A percentile compares a stretch with the other conserved stretches of the same genome.
These are phyloP conservation scores for Hydrolagus colliei DNA, from an alignment of 2,797 vertebrate species.

Conservation along the genomic window DNA sequence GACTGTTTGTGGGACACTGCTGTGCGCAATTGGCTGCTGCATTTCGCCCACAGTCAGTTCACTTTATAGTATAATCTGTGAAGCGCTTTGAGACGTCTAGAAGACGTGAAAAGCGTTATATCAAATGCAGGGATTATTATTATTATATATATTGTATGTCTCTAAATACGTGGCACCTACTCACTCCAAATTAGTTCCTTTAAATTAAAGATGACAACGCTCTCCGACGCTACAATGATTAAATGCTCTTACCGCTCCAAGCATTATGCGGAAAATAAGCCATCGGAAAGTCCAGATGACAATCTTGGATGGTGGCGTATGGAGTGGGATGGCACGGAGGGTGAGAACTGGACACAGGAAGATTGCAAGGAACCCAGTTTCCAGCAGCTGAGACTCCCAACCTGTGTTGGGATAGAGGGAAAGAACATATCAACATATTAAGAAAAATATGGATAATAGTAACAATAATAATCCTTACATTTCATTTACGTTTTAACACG, in stretches of 20 bases:
- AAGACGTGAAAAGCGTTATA: too few species aligned
- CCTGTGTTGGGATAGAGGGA: conserved; percentile 49
- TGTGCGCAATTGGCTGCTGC: too few species aligned
- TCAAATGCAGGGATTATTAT: too few species aligned
- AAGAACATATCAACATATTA: background rate
- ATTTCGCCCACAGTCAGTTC: too few species aligned
- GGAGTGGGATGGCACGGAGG: conserved; percentile 60
- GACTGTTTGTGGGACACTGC: too few species aligned
- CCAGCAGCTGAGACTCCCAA: conserved; percentile 92
- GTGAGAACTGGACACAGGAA: conserved; percentile 86
- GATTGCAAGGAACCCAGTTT: conserved; percentile 84
- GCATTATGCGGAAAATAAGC: conserved; percentile 96
- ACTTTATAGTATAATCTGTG: too few species aligned
- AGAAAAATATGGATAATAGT: too few species aligned
- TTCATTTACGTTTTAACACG: too few species aligned
- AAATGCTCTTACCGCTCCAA: conserved; percentile 79
- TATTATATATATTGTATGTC: background rate
- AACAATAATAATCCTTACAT: too few species aligned
- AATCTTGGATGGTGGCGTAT: conserved; percentile 65
- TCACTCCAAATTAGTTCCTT: background rate
- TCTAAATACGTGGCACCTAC: background rate
- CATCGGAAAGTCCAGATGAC: conserved; percentile 85
- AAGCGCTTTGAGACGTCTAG: too few species aligned
- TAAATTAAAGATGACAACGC: background rate
- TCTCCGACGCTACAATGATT: background rate